Evolutionary conservation across 2,797 vertebrate species (phyloP).

Genomic region (Sylvilagus floridanus): DNA sequence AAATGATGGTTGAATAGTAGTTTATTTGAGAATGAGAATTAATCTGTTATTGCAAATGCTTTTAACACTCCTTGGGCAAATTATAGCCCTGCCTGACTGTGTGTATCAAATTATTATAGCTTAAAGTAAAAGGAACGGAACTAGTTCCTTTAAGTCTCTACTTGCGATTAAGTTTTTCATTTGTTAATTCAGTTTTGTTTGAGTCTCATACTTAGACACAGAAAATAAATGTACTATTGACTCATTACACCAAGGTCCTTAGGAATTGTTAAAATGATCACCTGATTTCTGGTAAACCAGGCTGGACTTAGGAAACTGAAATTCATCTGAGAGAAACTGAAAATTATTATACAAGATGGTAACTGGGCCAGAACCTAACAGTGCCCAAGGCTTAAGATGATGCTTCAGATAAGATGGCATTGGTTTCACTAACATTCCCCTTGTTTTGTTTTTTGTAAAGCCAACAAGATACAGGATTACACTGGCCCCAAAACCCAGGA

Average conservation of each 20-base stretch:
- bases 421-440: too few relatives aligned
- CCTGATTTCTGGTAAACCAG: too few relatives aligned
- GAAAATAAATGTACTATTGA: neutral
- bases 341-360: too few relatives aligned
- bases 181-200: neutral
- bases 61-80: neutral
- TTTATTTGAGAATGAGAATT: neutral
- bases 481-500: too few relatives aligned
- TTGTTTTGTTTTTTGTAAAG: too few relatives aligned
- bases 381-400: too few relatives aligned
- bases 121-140: neutral
- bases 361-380: too few relatives aligned
- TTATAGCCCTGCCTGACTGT: neutral
- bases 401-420: too few relatives aligned
- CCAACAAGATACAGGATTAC: too few relatives aligned
- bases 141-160: neutral
- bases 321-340: too few relatives aligned
- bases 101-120: neutral
- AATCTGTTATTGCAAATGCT: neutral
- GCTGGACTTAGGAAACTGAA: too few relatives aligned
- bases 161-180: neutral
- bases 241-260: neutral
- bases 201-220: neutral
- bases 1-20: neutral
- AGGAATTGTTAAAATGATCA: neutral